Base-by-base conservation (phyloP, 2,797 vertebrate genomes). In the Xerus rutilus region DNA sequence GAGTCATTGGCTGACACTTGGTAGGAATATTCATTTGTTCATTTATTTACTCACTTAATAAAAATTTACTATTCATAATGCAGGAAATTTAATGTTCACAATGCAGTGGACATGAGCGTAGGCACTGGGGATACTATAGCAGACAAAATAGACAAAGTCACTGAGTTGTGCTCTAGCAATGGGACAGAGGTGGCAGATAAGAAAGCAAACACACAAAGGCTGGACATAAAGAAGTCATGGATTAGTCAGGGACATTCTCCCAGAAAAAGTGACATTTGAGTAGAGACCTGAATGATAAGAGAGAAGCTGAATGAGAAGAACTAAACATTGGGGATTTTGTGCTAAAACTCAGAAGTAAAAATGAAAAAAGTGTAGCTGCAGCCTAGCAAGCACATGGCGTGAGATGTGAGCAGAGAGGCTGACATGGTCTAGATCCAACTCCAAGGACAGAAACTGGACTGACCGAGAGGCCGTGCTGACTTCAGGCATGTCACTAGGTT, bases 61-160 rank as follows among this genome's bases (percentile, higher is more conserved):
- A 32, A 77, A 88, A 45, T 30, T 5, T 86, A 25, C 49, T 23
- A n/a, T 18, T 14, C 15, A n/a, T 3, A 15, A 21, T n/a, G 65
- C 65, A 67, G 65, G 13, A 32, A 67, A n/a, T 67, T 7, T n/a
- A 86, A 64, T 45, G 84, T 23, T 21, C 43, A 5, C 1, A 6
- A 3, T 3, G 3, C 49, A 14, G 11, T 13, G 54, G 39, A 28
- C 9, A 5, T 25, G 0, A 6, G 17, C 3, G 1, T 43, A 1
- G 10, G 45, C 5, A 2, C 21, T 39, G 21, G 32, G 13, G 28
- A 23, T 32, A 23, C 5, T 79, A 0, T n/a, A 17, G 32, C 32
- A 25, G 72, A 14, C 1, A 14, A 69, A 62, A 74, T 2, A 82
- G 85, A 54, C 4, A 5, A n/a, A 52, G 78, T 57, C 73, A 54